phyloP scores from a whole-genome alignment of 1,140 invertebrate genomes.

The Penaeus chinensis region DNA sequence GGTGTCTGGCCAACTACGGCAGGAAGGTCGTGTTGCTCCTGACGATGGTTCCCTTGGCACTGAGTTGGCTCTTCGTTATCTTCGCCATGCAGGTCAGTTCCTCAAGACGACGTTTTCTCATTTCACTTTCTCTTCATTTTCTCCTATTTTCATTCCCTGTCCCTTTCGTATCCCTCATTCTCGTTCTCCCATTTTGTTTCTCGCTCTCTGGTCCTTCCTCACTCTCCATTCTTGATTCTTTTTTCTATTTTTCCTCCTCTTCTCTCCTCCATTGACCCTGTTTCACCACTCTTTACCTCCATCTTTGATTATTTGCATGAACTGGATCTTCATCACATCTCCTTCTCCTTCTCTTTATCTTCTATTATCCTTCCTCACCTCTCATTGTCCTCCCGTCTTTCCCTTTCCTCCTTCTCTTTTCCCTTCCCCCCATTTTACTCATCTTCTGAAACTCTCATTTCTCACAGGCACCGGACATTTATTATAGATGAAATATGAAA shows the following conservation, averaged over 20 bases:
- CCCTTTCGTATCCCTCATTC: background rate
- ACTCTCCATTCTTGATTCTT: background rate
- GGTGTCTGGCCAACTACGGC: slow-evolving; percentile 55
- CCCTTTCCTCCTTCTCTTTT: too few species aligned
- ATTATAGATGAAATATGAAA: too few species aligned
- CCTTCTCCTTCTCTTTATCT: too few species aligned
- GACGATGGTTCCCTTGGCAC: slow-evolving; percentile 48
- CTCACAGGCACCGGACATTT: too few species aligned
- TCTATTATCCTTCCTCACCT: too few species aligned
- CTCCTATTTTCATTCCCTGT: background rate
- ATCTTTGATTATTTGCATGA: too few species aligned
- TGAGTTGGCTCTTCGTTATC: slow-evolving; percentile 60
- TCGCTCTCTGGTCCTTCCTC: background rate
- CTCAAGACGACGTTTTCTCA: background rate
- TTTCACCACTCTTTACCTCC: too few species aligned
- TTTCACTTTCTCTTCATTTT: background rate
- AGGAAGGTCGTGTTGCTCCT: slow-evolving; percentile 56
- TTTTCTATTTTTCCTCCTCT: background rate
- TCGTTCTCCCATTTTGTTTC: background rate
- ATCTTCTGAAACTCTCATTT: too few species aligned
- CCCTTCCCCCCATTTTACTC: too few species aligned
- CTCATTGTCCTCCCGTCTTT: too few species aligned
- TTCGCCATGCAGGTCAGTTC: slow-evolving; percentile 52
- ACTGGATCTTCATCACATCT: too few species aligned
- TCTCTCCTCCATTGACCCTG: too few species aligned